Conservation (phyloP, 2,113 vertebrate species). For the Aythya baeri region DNA sequence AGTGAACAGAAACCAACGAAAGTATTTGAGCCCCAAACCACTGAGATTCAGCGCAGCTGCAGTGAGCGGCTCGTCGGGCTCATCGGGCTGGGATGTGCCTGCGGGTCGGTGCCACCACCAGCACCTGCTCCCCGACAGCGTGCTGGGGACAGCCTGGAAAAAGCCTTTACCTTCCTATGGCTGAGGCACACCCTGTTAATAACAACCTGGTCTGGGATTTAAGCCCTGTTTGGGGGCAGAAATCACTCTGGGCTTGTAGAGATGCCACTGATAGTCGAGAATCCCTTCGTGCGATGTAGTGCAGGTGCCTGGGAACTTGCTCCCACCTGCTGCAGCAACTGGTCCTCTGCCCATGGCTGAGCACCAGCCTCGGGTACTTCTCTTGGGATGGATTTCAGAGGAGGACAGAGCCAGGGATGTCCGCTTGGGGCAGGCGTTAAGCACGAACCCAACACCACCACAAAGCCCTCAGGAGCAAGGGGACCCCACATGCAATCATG, state of each 20-base stretch:
- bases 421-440: neutral
- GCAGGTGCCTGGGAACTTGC: neutral
- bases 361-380: accelerated
- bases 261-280: neutral
- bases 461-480: neutral
- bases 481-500: accelerated
- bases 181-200: neutral
- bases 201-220: neutral
- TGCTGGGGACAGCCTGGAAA: neutral
- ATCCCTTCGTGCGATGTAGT: neutral
- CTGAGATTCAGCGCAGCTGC: neutral
- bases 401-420: no score
- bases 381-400: accelerated
- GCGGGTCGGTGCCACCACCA: accelerated
- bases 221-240: neutral
- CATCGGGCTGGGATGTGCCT: accelerated
- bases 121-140: neutral
- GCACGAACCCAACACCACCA: neutral
- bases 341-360: neutral
- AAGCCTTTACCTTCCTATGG: neutral
- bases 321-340: neutral
- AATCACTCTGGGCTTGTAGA: neutral
- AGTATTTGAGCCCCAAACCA: slow-evolving; percentile 49
- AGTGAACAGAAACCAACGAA: slow-evolving; percentile 62
- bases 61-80: neutral